These are phyloP conservation scores for Aquatica leii DNA, from an alignment of 2,888 invertebrate genomes.

Conservation along the genomic window DNA sequence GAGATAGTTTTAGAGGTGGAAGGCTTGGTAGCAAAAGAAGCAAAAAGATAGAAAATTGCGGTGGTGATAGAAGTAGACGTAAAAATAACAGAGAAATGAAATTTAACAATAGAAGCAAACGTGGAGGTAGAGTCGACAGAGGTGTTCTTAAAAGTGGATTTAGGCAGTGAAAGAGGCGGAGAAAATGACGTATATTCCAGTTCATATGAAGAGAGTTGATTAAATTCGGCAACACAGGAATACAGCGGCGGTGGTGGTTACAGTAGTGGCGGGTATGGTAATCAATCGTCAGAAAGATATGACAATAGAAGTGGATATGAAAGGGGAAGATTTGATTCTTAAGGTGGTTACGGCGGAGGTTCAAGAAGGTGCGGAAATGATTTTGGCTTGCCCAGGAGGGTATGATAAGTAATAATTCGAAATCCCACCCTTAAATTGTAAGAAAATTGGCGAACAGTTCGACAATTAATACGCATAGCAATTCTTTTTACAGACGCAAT, in stretches of 20 bases:
- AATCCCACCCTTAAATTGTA: too few relatives aligned
- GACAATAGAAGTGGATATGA: constrained; percentile 36
- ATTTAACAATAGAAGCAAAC: constrained; percentile 20
- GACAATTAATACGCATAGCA: too few relatives aligned
- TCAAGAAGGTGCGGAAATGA: too few relatives aligned
- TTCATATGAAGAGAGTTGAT: constrained; percentile 27
- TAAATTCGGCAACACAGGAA: constrained; percentile 20
- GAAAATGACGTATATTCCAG: constrained; percentile 33
- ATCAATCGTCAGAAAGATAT: constrained; percentile 36
- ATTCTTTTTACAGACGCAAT: too few relatives aligned
- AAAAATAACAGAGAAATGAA: constrained; percentile 38
- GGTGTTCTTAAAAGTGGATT: constrained; percentile 29
- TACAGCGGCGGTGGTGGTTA: constrained; percentile 35
- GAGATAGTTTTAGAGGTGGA: constrained; percentile 20
- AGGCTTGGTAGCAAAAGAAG: constrained; percentile 39
- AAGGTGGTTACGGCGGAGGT: constrained; percentile 36
- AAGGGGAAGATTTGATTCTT: constrained; percentile 24
- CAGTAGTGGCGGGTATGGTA: constrained; percentile 36
- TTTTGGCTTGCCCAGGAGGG: too few relatives aligned
- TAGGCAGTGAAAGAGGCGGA: constrained; percentile 10
- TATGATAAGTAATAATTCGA: too few relatives aligned
- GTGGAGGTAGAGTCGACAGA: constrained; percentile 24
- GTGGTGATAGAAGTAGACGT: constrained; percentile 44
- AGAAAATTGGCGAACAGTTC: too few relatives aligned
- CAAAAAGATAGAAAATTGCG: constrained; percentile 23